Conservation (phyloP, 2,888 invertebrate species). For the Pecten maximus region DNA sequence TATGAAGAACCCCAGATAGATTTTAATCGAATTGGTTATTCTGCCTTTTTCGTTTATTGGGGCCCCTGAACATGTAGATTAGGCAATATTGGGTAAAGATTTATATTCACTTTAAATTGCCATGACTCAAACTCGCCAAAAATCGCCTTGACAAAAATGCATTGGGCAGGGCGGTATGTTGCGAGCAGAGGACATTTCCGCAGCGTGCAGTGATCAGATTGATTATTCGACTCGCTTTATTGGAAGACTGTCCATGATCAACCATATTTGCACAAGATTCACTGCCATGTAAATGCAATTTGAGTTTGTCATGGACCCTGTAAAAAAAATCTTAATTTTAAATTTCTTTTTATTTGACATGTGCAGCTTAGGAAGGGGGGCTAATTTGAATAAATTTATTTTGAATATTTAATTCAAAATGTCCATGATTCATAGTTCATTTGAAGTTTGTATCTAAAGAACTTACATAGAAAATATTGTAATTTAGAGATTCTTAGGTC, state of each 20-base stretch:
- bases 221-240: background rate
- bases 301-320: constrained; percentile 2
- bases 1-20: background rate
- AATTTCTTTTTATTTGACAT: background rate
- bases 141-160: background rate
- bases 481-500: background rate
- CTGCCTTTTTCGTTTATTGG: background rate
- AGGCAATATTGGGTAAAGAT: constrained; percentile 1
- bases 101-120: background rate
- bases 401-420: constrained; percentile 2
- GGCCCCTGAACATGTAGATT: constrained; percentile 1
- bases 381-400: background rate
- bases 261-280: background rate
- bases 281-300: background rate
- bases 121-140: constrained; percentile 27
- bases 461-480: background rate
- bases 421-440: background rate
- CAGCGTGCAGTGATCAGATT: background rate
- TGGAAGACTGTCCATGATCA: background rate
- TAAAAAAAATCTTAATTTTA: background rate
- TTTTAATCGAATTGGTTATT: background rate
- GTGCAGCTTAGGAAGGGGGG: background rate
- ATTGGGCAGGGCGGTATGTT: background rate
- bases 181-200: background rate
- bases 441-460: background rate